Evolutionary conservation across 2,888 invertebrate genomes (phyloP).

Genomic region (Atethmia centrago): DNA sequence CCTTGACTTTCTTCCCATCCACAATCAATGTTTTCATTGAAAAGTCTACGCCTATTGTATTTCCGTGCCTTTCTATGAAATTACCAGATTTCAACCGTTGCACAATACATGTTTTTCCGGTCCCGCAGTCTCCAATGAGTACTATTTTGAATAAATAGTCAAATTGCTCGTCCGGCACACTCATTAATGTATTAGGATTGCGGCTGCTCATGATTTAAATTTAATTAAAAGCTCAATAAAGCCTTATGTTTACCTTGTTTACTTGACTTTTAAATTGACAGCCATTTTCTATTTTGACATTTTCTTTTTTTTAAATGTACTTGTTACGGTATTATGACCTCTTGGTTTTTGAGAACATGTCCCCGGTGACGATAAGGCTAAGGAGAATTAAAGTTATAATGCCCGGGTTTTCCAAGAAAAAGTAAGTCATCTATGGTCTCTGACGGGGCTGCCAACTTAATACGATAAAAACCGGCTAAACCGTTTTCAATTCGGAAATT

Average conservation of each 20-base stretch:
- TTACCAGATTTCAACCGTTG: constrained; percentile 98
- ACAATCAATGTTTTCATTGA: constrained; percentile 99
- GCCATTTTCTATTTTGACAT: constrained; percentile 63
- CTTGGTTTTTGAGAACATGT: neutral
- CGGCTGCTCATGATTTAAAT: constrained; percentile 92
- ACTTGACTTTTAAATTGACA: constrained; percentile 70
- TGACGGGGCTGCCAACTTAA: neutral
- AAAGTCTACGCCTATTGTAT: constrained; percentile 99
- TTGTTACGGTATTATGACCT: neutral
- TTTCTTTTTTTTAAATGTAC: constrained; percentile 38
- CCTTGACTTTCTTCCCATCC: constrained; percentile 98
- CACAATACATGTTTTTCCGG: constrained; percentile 98
- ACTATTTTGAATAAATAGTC: constrained; percentile 99
- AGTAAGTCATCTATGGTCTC: neutral
- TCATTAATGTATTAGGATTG: constrained; percentile 94
- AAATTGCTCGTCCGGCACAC: constrained; percentile 95
- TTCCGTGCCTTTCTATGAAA: constrained; percentile 98
- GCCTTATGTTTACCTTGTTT: constrained; percentile 79
- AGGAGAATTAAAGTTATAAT: neutral
- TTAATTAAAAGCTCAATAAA: constrained; percentile 68
- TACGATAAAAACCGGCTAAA: neutral
- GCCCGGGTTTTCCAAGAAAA: neutral
- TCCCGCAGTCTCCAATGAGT: constrained; percentile 97
- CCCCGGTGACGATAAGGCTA: too few relatives aligned
- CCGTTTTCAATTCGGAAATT: too few relatives aligned